Conservation (phyloP, 2,888 invertebrate species). For the Andrena bicolor region DNA sequence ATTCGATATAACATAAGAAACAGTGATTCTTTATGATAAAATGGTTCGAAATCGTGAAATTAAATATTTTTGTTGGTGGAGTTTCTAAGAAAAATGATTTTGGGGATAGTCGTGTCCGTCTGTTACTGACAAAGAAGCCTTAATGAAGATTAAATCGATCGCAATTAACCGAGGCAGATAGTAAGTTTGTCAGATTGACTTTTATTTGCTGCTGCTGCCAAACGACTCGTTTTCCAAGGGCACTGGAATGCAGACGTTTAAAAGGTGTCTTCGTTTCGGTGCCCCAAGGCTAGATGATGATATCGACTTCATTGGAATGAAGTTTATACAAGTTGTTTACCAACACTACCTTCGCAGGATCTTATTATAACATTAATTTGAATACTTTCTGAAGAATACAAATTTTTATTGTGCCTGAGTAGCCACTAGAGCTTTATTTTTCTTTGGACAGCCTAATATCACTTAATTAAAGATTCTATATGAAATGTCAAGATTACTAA, state of each 20-base stretch:
- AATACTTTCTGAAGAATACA: not conserved
- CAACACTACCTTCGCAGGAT: not conserved
- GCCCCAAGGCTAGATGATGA: not conserved
- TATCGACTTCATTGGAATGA: constrained; percentile 4
- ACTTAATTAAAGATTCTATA: not conserved
- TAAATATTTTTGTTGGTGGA: too few relatives aligned
- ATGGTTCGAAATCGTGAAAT: too few relatives aligned
- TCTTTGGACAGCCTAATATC: not conserved
- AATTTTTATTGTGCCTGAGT: not conserved
- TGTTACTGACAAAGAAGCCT: not conserved
- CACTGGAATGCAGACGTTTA: not conserved
- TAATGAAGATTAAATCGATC: not conserved
- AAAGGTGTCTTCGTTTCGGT: constrained; percentile 3
- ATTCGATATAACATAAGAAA: too few relatives aligned
- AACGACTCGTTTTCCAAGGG: not conserved
- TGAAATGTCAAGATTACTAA: not conserved
- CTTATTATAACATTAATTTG: not conserved
- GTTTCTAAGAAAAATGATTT: too few relatives aligned
- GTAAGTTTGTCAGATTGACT: not conserved
- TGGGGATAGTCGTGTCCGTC: too few relatives aligned
- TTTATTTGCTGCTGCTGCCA: not conserved
- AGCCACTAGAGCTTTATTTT: not conserved
- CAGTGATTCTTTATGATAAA: too few relatives aligned
- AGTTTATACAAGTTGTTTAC: not conserved
- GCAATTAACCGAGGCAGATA: not conserved